Percentiles rank a stretch among this genome's conserved stretches.
phyloP scores from a whole-genome alignment of 2,113 vertebrate genomes.

The Ophthalmolycus amberensis region DNA sequence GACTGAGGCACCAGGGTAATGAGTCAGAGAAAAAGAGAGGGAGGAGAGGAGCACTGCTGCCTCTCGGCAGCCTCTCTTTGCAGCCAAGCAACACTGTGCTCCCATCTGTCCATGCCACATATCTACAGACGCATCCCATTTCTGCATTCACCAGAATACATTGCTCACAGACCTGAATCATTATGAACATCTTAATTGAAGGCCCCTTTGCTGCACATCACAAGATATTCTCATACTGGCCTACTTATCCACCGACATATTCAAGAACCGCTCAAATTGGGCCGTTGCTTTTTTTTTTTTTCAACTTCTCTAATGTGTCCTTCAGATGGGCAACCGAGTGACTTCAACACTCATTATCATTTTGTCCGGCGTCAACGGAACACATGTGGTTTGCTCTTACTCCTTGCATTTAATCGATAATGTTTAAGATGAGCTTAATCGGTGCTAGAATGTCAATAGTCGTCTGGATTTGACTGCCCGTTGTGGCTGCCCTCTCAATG shows the following conservation, averaged over 20 bases:
- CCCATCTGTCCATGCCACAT: slow-evolving; percentile 73
- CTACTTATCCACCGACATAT: background rate
- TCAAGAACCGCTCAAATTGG: background rate
- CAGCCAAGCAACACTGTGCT: slow-evolving; percentile 75
- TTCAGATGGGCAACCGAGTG: background rate
- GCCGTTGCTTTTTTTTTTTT: background rate
- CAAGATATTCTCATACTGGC: background rate
- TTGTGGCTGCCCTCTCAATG: slow-evolving; percentile 49
- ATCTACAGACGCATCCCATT: slow-evolving; percentile 61
- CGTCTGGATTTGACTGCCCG: slow-evolving; percentile 59
- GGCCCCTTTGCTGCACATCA: background rate
- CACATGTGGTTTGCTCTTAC: background rate
- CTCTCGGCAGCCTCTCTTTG: slow-evolving; percentile 90
- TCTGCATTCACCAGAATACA: slow-evolving; percentile 41
- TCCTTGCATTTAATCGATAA: background rate
- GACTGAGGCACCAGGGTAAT: slow-evolving; percentile 98
- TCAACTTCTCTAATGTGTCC: background rate
- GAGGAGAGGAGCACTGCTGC: slow-evolving; percentile 83
- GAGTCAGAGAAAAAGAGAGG: slow-evolving; percentile 93
- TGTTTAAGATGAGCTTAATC: background rate
- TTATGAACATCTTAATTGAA: background rate
- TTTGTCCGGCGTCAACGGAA: background rate
- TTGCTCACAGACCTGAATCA: background rate
- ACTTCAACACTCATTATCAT: background rate
- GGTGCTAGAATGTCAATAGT: slow-evolving; percentile 7